Conservation (phyloP, 1,140 invertebrate species). For the Armadillidium nasatum region DNA sequence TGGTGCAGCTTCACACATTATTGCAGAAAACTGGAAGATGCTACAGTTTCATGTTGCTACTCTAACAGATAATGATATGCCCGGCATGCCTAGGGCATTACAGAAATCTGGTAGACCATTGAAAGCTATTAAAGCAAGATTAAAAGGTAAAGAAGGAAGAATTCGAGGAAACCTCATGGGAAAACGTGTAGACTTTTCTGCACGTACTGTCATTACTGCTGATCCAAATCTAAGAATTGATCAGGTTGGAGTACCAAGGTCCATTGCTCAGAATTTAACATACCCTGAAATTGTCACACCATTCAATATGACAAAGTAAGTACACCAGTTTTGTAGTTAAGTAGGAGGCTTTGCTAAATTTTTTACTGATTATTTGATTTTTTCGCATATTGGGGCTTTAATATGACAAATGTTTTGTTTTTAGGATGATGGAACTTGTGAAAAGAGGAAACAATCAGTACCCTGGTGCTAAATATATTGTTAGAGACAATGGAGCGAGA, state of each 20-base stretch:
- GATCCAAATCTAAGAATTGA: conserved; percentile 98
- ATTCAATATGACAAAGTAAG: conserved; percentile 88
- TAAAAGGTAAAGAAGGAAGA: conserved; percentile 88
- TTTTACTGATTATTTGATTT: too few species aligned
- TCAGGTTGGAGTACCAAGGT: conserved; percentile 96
- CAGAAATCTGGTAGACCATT: conserved; percentile 98
- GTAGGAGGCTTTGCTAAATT: too few species aligned
- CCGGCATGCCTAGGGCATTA: conserved; percentile 93
- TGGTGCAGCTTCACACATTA: conserved; percentile 93
- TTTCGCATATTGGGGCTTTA: too few species aligned
- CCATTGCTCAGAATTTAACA: conserved; percentile 97
- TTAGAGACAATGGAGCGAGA: conserved; percentile 95
- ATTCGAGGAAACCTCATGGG: conserved; percentile 99
- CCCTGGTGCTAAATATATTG: conserved; percentile 98
- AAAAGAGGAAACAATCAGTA: conserved; percentile 94
- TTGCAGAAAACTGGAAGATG: conserved; percentile 95
- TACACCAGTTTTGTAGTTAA: background rate
- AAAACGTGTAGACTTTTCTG: conserved; percentile 99
- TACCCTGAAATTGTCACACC: conserved; percentile 99
- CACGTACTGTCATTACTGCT: conserved; percentile 97
- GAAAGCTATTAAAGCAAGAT: conserved; percentile 85
- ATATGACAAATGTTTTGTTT: background rate
- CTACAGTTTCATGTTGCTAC: conserved; percentile 98
- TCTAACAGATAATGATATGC: conserved; percentile 97
- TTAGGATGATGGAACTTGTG: conserved; percentile 86